Base-by-base conservation (phyloP, 2,888 invertebrate species). In the Nycteola revayana region DNA sequence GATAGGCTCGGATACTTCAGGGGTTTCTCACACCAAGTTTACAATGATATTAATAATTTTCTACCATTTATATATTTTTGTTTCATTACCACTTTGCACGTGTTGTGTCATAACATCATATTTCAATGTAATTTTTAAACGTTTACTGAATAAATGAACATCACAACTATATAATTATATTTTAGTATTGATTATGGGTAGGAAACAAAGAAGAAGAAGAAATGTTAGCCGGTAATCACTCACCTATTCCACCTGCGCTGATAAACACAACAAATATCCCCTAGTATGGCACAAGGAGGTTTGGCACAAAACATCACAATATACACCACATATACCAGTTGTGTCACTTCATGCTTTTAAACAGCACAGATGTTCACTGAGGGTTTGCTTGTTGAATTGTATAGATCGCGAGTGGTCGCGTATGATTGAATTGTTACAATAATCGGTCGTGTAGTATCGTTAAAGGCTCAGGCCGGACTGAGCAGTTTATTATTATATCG, bases 221-320 rank as follows among this genome's bases (percentile, higher is more conserved):
- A n/a, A n/a, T n/a, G n/a, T 14, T 14, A 14, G 3, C 5, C 14
- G 2, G 14, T 40, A 37, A 28, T 25, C 31, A 59, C 84, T 68
- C 60, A 85, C 85, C 76, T 83, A 70, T 66, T 61, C 51, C 58
- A 60, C 67, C 60, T 58, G 60, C 64, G 66, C 62, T 56, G 51
- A 54, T 47, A 64, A 52, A 68, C 60, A 73, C 60, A 61, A 55
- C 59, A 39, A 43, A 43, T 66, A 67, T 69, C 61, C 69, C 76
- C 71, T 69, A 71, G 58, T 78, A 80, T 80, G 80, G 75, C 83
- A 85, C 82, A 68, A 61, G 59, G 60, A 64, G 64, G 52, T 47
- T 73, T 79, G 70, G 74, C 86, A 85, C 87, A 75, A 76, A 75
- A 80, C 86, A 86, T 86, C 83, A 86, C 86, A 86, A 70, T 77